These are phyloP conservation scores for Drosophila buzzatii DNA, from an alignment of 2,888 invertebrate species.

Conservation along the genomic window DNA sequence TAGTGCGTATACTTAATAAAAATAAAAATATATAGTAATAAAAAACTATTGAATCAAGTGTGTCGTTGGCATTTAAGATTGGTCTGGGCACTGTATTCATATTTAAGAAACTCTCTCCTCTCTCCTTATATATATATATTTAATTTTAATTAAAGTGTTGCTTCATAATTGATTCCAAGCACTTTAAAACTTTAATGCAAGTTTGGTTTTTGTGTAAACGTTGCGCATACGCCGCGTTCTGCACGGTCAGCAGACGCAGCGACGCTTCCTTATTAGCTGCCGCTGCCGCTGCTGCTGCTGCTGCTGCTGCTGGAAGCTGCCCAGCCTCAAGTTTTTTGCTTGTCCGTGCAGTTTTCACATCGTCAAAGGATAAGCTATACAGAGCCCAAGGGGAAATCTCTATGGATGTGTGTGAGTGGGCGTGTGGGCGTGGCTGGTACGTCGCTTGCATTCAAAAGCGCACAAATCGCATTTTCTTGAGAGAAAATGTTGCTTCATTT, in stretches of 20 bases:
- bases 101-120: not conserved
- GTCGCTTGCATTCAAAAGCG: slow-evolving; percentile 76
- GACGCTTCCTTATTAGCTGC: slow-evolving; percentile 59
- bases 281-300: not conserved
- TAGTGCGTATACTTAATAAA: not conserved
- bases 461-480: slow-evolving; percentile 79
- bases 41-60: not conserved
- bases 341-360: slow-evolving; percentile 66
- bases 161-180: slow-evolving; percentile 33
- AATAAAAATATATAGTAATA: too few species aligned
- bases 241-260: slow-evolving; percentile 64
- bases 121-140: not conserved
- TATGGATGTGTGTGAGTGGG: not conserved
- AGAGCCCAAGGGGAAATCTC: slow-evolving; percentile 14
- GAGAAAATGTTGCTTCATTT: slow-evolving; percentile 81
- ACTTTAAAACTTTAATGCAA: slow-evolving; percentile 35
- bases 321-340: slow-evolving; percentile 66
- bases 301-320: slow-evolving; percentile 30
- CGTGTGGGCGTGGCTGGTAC: slow-evolving; percentile 49
- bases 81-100: not conserved
- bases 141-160: not conserved
- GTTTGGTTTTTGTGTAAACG: slow-evolving; percentile 26
- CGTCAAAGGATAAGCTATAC: slow-evolving; percentile 67
- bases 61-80: not conserved
- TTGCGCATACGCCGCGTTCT: slow-evolving; percentile 55